These are phyloP conservation scores for Drosophila cardini DNA, from an alignment of 1,140 invertebrate genomes.

Conservation along the genomic window DNA sequence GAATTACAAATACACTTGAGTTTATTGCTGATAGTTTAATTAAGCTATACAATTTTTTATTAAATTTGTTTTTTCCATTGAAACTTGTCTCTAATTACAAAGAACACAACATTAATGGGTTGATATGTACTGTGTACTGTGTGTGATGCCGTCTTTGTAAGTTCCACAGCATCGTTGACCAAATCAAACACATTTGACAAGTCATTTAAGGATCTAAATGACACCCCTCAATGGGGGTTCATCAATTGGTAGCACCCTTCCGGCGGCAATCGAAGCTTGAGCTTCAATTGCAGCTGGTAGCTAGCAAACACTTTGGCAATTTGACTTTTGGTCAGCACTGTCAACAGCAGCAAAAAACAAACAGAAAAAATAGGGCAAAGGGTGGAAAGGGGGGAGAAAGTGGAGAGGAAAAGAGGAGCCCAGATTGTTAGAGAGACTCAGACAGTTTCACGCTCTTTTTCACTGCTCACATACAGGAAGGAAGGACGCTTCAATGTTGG, in stretches of 20 bases:
- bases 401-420: constrained; percentile 1
- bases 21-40: too few species aligned
- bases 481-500: constrained; percentile 38
- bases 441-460: neutral
- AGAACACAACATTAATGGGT: neutral
- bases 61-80: neutral
- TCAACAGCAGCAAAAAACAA: constrained; percentile 63
- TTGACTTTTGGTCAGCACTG: constrained; percentile 79
- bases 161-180: constrained; percentile 20
- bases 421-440: neutral
- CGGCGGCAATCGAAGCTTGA: constrained; percentile 30
- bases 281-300: constrained; percentile 59
- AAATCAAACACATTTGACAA: constrained; percentile 75
- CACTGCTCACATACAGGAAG: constrained; percentile 4
- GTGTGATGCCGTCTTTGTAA: neutral
- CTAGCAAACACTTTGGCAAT: constrained; percentile 79
- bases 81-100: constrained; percentile 8
- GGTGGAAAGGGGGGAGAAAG: neutral
- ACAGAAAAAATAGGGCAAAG: constrained; percentile 23
- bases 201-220: constrained; percentile 53
- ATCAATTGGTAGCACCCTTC: constrained; percentile 47
- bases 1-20: too few species aligned
- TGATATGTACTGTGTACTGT: neutral
- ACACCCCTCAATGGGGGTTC: constrained; percentile 34
- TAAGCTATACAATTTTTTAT: too few species aligned